Percentiles rank a stretch among this genome's conserved stretches.
phyloP scores from a whole-genome alignment of 2,797 vertebrate genomes.

The Cynopterus sphinx region DNA sequence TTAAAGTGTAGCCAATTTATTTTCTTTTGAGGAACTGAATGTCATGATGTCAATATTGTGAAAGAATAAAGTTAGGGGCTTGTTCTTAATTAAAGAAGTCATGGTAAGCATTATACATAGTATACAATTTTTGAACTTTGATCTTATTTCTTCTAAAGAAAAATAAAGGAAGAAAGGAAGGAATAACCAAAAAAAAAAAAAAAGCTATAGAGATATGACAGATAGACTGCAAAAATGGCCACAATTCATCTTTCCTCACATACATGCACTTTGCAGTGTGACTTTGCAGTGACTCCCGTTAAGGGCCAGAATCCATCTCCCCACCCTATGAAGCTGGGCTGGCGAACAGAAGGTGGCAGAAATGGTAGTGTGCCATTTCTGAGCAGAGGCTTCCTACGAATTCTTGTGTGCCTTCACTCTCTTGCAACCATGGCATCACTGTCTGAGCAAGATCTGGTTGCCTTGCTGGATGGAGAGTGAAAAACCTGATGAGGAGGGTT shows the following conservation, averaged over 20 bases:
- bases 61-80: not conserved
- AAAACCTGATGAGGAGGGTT: not conserved
- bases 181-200: not conserved
- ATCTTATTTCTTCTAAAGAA: not conserved
- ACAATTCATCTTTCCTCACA: not conserved
- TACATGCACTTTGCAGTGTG: not conserved
- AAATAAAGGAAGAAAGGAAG: not conserved
- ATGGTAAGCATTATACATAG: not conserved
- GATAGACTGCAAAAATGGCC: not conserved
- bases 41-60: not conserved
- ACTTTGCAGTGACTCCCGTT: not conserved
- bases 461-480: not conserved
- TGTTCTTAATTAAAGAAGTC: not conserved
- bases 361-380: not conserved
- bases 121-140: not conserved
- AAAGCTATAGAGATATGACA: not conserved
- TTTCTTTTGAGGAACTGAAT: not conserved
- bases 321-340: not conserved
- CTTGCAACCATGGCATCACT: not conserved
- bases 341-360: not conserved
- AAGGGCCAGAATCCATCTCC: not conserved
- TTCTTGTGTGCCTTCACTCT: not conserved
- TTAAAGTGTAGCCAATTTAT: not conserved
- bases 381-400: not conserved
- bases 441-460: not conserved